phyloP scores from a whole-genome alignment of 2,888 invertebrate species.

The Amorpha juglandis region DNA sequence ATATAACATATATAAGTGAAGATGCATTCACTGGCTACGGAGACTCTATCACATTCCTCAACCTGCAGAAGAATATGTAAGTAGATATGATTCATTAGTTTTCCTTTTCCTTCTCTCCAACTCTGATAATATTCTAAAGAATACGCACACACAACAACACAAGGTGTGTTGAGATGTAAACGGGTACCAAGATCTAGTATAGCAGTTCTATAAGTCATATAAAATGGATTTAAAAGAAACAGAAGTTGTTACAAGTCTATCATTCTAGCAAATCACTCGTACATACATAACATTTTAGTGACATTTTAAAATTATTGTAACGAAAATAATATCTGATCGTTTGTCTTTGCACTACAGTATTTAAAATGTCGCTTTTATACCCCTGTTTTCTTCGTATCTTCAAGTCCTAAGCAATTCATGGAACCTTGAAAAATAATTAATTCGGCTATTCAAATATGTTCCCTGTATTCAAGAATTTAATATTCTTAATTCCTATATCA shows the following conservation, averaged over 20 bases:
- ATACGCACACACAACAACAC: no score
- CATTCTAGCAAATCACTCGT: background rate
- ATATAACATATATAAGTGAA: slow-evolving; percentile 91
- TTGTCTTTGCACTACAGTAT: background rate
- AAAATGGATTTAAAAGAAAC: no score
- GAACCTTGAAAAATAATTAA: background rate
- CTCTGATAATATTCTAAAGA: no score
- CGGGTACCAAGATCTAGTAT: no score
- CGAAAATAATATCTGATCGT: background rate
- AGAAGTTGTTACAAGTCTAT: background rate
- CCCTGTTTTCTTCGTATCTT: background rate
- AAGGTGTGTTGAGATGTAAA: no score
- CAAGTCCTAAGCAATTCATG: background rate
- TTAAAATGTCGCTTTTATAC: background rate
- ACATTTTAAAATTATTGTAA: background rate
- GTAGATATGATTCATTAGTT: slow-evolving; percentile 46
- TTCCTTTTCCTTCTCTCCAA: no score
- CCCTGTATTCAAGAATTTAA: background rate
- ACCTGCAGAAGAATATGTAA: slow-evolving; percentile 96
- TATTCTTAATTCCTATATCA: slow-evolving; percentile 25
- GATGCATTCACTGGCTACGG: slow-evolving; percentile 95
- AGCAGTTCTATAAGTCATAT: no score
- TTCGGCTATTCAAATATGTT: background rate
- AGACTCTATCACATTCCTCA: slow-evolving; percentile 95
- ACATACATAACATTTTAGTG: no score